Evolutionary conservation across 2,888 invertebrate species (phyloP).

Genomic region (Octonoba sinensis): DNA sequence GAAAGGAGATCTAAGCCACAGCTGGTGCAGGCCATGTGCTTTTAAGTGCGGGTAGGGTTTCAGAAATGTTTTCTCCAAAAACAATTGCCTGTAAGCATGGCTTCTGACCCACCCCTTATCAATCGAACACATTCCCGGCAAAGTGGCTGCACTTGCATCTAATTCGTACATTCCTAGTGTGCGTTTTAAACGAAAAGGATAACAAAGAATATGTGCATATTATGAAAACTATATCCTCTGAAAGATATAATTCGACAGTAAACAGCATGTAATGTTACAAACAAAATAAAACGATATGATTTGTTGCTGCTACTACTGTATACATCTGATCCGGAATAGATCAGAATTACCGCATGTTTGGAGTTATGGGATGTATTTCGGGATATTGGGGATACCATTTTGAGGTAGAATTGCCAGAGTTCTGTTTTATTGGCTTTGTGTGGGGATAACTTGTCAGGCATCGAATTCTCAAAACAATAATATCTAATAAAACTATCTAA

Average conservation of each 20-base stretch:
- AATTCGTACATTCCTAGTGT: no score
- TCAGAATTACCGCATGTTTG: conserved; percentile 15
- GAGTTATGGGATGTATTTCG: neutral
- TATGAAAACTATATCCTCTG: conserved; percentile 34
- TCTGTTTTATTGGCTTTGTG: no score
- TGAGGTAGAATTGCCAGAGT: no score
- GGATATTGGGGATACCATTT: no score
- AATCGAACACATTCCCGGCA: no score
- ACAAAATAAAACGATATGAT: conserved; percentile 41
- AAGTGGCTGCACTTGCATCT: no score
- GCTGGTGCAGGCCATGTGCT: conserved; percentile 34
- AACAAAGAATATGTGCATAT: conserved; percentile 50
- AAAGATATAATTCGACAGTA: conserved; percentile 23
- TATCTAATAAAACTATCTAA: no score
- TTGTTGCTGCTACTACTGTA: conserved; percentile 26
- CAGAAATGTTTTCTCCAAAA: conserved; percentile 37
- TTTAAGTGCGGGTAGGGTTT: conserved; percentile 29
- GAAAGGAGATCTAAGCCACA: conserved; percentile 21
- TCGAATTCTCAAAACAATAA: no score
- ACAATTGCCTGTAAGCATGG: conserved; percentile 47
- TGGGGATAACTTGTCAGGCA: no score
- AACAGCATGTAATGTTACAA: conserved; percentile 35
- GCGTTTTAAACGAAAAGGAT: conserved; percentile 29
- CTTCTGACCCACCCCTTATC: no score
- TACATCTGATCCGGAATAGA: no score